Evolutionary conservation across 2,113 vertebrate species (phyloP), one percentile per base, ranked within the genome.

Genomic region (Hystrix cristata): DNA sequence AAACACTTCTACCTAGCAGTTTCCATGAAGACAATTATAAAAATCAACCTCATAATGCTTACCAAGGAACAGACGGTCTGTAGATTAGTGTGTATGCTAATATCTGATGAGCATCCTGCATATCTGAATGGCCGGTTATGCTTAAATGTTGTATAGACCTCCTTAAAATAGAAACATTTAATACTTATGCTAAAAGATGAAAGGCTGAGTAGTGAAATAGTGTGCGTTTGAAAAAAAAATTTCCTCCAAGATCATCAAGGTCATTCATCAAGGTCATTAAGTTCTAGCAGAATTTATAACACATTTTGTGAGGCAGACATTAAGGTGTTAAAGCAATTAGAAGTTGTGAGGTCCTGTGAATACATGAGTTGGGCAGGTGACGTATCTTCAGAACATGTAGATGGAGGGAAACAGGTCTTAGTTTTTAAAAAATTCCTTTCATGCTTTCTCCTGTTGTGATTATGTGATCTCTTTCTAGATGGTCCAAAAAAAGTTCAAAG

Each of bases 111-210:
- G 19, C 21, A 19, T 67, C 10, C 29, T 62, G 12, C 7, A 5
- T 43, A 55, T 27, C 3, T 88, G 31, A 65, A 31, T n/a, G 51
- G n/a, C 48, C 64, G 23, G 15, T 55, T 34, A 72, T 55, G 43
- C 2, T 11, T 11, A 71, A 84, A 65, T 19, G 34, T 57, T 59
- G n/a, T 43, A n/a, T 19, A 90, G 18, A 55, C 86, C 94, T 81
- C 64, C 27, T 96, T 89, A 83, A 64, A 96, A 80, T 84, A 43
- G 78, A 80, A 46, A 16, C 62, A 13, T 71, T 29, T 87, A 79
- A n/a, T 25, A 60, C 65, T 71, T 43, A 65, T 9, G 15, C 12
- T 83, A 59, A 83, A 71, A 43, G 8, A 48, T 72, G 51, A 92
- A 38, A 23, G 51, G 4, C 13, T 38, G 31, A 46, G 7, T 29